phyloP scores from a whole-genome alignment of 2,113 vertebrate genomes.

The Mystacornis crossleyi region DNA sequence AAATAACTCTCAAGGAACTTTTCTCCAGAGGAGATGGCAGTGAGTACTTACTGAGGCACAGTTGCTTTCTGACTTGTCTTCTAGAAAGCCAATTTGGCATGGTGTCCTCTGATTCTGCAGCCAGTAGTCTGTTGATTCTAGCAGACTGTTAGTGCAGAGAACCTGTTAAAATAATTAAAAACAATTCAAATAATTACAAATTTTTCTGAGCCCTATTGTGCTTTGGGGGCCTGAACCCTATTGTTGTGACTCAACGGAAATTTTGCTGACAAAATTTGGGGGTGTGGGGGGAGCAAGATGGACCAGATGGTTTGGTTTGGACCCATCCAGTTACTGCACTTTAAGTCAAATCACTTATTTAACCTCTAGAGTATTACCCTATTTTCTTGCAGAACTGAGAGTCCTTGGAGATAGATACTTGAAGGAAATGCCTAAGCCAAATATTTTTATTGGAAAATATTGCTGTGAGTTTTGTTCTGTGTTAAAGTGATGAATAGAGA shows the following conservation, averaged over 20 bases:
- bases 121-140: conserved; percentile 96
- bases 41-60: conserved; percentile 87
- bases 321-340: not conserved
- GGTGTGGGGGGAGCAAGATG: accelerated
- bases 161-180: conserved; percentile 80
- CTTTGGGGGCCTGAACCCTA: not conserved
- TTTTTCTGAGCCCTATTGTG: not conserved
- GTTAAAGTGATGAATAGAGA: not conserved
- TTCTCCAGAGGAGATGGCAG: not conserved
- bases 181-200: not conserved
- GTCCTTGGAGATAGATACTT: not conserved
- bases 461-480: not conserved
- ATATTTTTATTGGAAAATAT: not conserved
- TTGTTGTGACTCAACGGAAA: not conserved
- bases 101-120: conserved; percentile 89
- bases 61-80: conserved; percentile 84
- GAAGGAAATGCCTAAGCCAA: not conserved
- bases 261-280: not conserved
- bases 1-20: not conserved
- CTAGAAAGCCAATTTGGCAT: conserved; percentile 88
- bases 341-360: not conserved
- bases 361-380: not conserved
- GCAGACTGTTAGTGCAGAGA: conserved; percentile 87
- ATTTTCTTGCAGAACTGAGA: not conserved
- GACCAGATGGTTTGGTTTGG: not conserved